Percentiles rank a stretch among this genome's conserved stretches.
Conservation (phyloP, 2,888 invertebrate species). For the Galerucella pusilla region DNA sequence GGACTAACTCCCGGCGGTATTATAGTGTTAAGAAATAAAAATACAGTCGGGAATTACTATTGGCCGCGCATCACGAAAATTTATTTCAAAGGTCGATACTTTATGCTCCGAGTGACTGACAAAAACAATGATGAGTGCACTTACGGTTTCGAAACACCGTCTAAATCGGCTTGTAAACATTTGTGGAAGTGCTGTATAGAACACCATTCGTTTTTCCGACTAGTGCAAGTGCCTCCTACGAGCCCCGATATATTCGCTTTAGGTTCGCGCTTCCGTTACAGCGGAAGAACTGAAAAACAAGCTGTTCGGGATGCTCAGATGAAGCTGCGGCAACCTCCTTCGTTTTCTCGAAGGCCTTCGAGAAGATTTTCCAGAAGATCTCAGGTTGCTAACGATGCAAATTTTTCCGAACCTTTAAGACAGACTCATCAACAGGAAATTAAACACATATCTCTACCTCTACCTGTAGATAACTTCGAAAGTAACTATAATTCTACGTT, state of each 20-base stretch:
- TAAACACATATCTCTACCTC: slow-evolving; percentile 70
- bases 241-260: slow-evolving; percentile 81
- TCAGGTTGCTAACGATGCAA: slow-evolving; percentile 67
- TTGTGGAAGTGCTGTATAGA: slow-evolving; percentile 97
- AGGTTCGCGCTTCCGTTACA: slow-evolving; percentile 79
- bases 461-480: slow-evolving; percentile 67
- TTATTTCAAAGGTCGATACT: slow-evolving; percentile 95
- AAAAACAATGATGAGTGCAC: slow-evolving; percentile 96
- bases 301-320: slow-evolving; percentile 67
- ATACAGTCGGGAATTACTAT: slow-evolving; percentile 97
- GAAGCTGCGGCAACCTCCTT: slow-evolving; percentile 67
- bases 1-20: slow-evolving; percentile 94
- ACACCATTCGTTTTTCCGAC: slow-evolving; percentile 92
- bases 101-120: slow-evolving; percentile 95
- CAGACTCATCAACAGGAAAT: slow-evolving; percentile 60
- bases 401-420: slow-evolving; percentile 39
- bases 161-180: slow-evolving; percentile 92
- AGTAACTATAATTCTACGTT: slow-evolving; percentile 53
- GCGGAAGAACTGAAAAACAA: slow-evolving; percentile 75
- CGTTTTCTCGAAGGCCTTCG: slow-evolving; percentile 74
- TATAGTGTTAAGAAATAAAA: slow-evolving; percentile 92
- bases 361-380: slow-evolving; percentile 73
- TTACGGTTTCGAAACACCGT: slow-evolving; percentile 95
- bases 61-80: slow-evolving; percentile 98
- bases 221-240: slow-evolving; percentile 84